Evolutionary conservation across 2,797 vertebrate genomes (phyloP), one percentile per base, ranked within the genome.

Genomic region (Intellagama lesueurii): DNA sequence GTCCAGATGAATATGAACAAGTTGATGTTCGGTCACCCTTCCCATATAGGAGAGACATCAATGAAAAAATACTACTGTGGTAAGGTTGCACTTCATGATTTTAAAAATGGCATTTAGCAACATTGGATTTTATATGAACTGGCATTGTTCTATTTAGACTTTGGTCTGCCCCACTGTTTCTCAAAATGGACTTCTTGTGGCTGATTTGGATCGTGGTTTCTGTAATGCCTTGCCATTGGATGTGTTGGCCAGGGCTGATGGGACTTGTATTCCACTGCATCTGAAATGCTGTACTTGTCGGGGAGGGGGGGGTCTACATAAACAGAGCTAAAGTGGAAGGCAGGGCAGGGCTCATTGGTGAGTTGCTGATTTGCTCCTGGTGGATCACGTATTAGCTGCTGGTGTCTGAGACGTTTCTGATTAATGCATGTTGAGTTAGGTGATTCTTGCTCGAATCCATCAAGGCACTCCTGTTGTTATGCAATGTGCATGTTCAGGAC

Each of bases 1-100:
- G 89, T 19, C 89, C 96, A 88, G n/a, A 93, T 79, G 94, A 96
- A 91, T 94, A 94, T 72, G 88, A 92, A 87, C 96, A 94, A 77
- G 93, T 93, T 86, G 92, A 93, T 70, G 85, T 92, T 75, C 94
- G 97, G 47, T 99, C 99, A 2, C 99, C 99, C 60, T 99, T 99
- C 95, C 98, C 98, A 69, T 98, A 96, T 95, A 98, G 97, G 90
- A 96, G 98, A 9, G 98, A 98, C 91, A 97, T 99, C 95, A 99
- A 98, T 95, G 96, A 95, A 90, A 99, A 99, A 97, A 98, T 99
- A 91, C 90, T 99, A 90, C 96, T 99, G 56, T 99, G 98, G 99
- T 99, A 97, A 98, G 98, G 97, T 93, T 52, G 0, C 0, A 0
- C n/a, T 0, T 76, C 35, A 4, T 16, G 35, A 81, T 77, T 94